Evolutionary conservation across 1,140 invertebrate genomes (phyloP), one percentile per base, ranked within the genome.

Genomic region (Anoplophora glabripennis): DNA sequence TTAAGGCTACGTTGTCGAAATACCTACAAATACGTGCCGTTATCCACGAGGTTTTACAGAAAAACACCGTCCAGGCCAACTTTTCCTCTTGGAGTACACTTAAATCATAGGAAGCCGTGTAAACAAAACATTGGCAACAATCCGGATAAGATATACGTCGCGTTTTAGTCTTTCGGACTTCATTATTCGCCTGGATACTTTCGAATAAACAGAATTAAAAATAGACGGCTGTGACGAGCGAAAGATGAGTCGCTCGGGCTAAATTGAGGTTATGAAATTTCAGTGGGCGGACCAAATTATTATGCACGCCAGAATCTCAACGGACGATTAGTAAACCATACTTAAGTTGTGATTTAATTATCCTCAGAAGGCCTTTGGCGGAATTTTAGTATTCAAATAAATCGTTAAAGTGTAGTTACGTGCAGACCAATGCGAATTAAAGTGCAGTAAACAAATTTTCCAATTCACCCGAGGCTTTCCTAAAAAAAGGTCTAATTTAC

Each of bases 191-290:
- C 44, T 46, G 21, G 21, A 28, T 46, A 46, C 10, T 46, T 17
- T 17, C 44, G 44, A 2, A 2, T 46, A 46, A 46, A 46, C 44
- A 46, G 17, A 46, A 9, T 18, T 46, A 17, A 46, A 46, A 46
- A 46, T 28, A 28, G 21, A 28, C 21, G 21, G 28, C 28, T 21
- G 44, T 49, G 47, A 49, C 47, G 47, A 49, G 35, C 47, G 21
- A 49, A 36, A 49, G 47, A 49, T 49, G 47, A 49, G 47, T 49
- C 47, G 47, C 11, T 37, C 21, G 14, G 47, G 33, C 47, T 49
- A 49, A 34, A 34, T 49, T 36, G 10, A 49, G 47, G 34, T 35
- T 49, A 49, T 17, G 35, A 49, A 49, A 49, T 35, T 49, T 34
- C 21, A 28, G 47, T 14, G 15, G 35, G 21, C 38, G 38, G 38